Percentiles rank a stretch among this genome's conserved stretches.
Conservation (phyloP, 1,140 invertebrate species). For the Bombus difficillimus region DNA sequence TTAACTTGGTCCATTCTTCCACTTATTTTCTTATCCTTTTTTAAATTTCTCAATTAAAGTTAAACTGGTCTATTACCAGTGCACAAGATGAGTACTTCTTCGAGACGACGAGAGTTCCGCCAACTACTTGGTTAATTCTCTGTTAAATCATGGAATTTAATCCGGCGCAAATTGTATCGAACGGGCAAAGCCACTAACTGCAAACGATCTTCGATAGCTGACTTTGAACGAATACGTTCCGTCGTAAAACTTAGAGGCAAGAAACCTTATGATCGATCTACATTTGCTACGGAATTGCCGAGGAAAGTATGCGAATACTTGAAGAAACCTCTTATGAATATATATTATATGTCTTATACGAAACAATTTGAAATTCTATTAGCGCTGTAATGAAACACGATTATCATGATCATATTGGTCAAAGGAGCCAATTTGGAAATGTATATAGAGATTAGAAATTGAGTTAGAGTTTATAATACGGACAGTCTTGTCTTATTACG, state of each 20-base stretch:
- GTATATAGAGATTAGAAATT: not conserved
- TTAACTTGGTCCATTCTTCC: not conserved
- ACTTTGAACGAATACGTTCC: not conserved
- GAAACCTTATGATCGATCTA: not conserved
- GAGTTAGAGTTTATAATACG: not conserved
- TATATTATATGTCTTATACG: not conserved
- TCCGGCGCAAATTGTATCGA: not conserved
- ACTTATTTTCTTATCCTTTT: not conserved
- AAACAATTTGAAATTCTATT: not conserved
- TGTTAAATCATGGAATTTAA: slow-evolving; percentile 2
- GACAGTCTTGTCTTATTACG: not conserved
- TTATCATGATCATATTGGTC: not conserved
- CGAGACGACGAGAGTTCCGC: not conserved
- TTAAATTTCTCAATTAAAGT: not conserved
- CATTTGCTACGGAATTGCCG: too few relatives aligned
- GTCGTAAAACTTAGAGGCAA: not conserved
- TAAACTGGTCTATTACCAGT: not conserved
- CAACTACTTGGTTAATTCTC: not conserved
- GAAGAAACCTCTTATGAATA: not conserved
- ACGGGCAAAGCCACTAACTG: too few relatives aligned
- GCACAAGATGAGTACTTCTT: not conserved
- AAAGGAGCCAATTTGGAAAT: not conserved
- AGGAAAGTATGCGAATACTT: not conserved
- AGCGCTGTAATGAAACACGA: not conserved
- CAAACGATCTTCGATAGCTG: not conserved